phyloP scores from a whole-genome alignment of 1,140 invertebrate species.

The Phenacoccus solenopsis region DNA sequence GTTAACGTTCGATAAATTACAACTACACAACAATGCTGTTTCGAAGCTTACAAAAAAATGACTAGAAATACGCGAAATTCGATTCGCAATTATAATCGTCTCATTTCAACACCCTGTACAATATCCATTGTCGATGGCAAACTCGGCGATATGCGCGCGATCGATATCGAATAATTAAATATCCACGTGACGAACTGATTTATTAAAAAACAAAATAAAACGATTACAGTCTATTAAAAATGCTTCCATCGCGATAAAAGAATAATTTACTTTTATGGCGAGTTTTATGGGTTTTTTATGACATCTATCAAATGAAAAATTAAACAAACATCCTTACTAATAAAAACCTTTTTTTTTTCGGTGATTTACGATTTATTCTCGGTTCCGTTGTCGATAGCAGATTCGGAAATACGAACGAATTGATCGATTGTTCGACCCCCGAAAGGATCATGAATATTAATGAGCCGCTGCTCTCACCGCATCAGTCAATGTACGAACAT shows the following conservation, averaged over 20 bases:
- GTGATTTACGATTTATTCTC: neutral
- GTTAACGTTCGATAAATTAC: neutral
- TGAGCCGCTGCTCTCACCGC: neutral
- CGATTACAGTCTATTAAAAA: constrained; percentile 12
- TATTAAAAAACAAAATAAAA: constrained; percentile 13
- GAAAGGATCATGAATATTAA: neutral
- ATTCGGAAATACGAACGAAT: neutral
- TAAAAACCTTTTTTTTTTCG: neutral
- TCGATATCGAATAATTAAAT: neutral
- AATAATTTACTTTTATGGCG: constrained; percentile 17
- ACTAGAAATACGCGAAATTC: neutral
- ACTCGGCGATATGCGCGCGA: neutral
- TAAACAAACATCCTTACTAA: constrained; percentile 15
- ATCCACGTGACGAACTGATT: constrained; percentile 14
- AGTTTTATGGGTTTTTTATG: constrained; percentile 11
- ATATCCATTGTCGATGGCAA: neutral
- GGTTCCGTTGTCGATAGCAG: neutral
- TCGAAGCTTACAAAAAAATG: neutral
- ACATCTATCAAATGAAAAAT: constrained; percentile 11
- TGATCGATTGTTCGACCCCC: neutral
- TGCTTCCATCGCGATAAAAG: constrained; percentile 12
- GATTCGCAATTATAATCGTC: no score
- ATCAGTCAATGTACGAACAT: neutral
- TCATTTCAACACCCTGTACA: no score
- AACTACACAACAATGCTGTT: neutral